Percentiles rank a stretch among this genome's conserved stretches.
These are phyloP conservation scores for Lagria hirta DNA, from an alignment of 2,888 invertebrate genomes.

Conservation along the genomic window DNA sequence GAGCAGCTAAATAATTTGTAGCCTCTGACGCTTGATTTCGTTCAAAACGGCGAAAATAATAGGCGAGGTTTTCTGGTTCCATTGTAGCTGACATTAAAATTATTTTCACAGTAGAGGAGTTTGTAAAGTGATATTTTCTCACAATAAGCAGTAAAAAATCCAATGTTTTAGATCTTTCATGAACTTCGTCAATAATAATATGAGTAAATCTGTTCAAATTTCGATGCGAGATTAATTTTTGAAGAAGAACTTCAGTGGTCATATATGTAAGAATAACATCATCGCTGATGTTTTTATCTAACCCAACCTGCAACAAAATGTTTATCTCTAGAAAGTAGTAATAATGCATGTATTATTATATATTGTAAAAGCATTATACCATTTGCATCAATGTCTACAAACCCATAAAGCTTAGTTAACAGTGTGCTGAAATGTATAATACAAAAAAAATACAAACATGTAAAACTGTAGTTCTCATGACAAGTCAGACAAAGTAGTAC, in stretches of 20 bases:
- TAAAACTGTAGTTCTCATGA: too few relatives aligned
- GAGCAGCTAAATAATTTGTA: conserved; percentile 58
- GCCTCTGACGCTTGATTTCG: conserved; percentile 46
- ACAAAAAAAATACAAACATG: too few relatives aligned
- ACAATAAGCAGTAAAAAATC: conserved; percentile 86
- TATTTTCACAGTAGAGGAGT: conserved; percentile 66
- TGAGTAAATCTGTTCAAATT: conserved; percentile 81
- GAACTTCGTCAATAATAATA: conserved; percentile 90
- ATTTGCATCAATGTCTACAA: too few relatives aligned
- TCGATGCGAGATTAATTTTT: conserved; percentile 70
- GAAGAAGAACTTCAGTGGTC: conserved; percentile 86
- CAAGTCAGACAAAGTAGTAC: too few relatives aligned
- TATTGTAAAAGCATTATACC: too few relatives aligned
- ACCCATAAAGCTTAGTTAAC: too few relatives aligned
- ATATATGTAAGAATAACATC: conserved; percentile 83
- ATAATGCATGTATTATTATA: neutral
- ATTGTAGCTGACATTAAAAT: conserved; percentile 96
- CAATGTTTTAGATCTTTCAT: conserved; percentile 90
- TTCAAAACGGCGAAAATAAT: conserved; percentile 59
- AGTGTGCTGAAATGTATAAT: too few relatives aligned
- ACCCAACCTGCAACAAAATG: conserved; percentile 62
- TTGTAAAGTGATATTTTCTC: conserved; percentile 71
- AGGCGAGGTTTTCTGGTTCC: conserved; percentile 68
- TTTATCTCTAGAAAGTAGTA: conserved; percentile 24
- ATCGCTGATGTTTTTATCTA: conserved; percentile 61